Conservation (phyloP, 2,888 invertebrate species). For the Cartodere bifasciata region DNA sequence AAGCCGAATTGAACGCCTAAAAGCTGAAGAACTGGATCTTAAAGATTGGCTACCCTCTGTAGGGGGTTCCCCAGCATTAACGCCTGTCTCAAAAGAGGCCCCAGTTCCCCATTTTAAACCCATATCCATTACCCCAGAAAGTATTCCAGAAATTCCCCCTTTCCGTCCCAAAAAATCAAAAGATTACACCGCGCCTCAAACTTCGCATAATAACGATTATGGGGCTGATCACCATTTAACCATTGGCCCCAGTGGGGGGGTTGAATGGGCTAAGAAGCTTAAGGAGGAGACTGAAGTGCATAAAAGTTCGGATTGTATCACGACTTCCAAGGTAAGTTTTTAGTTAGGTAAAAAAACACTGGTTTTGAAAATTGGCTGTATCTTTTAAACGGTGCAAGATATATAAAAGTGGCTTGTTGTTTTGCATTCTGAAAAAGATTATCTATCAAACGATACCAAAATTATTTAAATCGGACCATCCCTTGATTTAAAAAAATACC, state of each 20-base stretch:
- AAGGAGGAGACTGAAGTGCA: conserved; percentile 36
- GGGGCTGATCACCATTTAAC: conserved; percentile 42
- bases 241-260: conserved; percentile 50
- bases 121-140: conserved; percentile 29
- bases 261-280: conserved; percentile 54
- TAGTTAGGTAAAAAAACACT: no score
- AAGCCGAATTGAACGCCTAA: conserved; percentile 17
- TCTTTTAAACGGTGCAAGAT: no score
- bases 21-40: conserved; percentile 9
- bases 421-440: no score
- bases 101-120: conserved; percentile 33
- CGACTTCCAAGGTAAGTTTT: conserved; percentile 40
- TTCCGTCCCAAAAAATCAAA: conserved; percentile 44
- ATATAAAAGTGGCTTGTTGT: no score
- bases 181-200: conserved; percentile 30
- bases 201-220: not conserved
- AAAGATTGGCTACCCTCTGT: conserved; percentile 9
- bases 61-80: conserved; percentile 24
- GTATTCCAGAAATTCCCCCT: conserved; percentile 41
- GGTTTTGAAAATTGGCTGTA: no score
- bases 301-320: conserved; percentile 68
- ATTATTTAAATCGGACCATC: no score
- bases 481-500: no score
- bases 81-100: conserved; percentile 42
- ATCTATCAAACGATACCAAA: no score